These are phyloP conservation scores for Chaenodraco wilsoni DNA, from an alignment of 2,797 vertebrate species.

Conservation along the genomic window DNA sequence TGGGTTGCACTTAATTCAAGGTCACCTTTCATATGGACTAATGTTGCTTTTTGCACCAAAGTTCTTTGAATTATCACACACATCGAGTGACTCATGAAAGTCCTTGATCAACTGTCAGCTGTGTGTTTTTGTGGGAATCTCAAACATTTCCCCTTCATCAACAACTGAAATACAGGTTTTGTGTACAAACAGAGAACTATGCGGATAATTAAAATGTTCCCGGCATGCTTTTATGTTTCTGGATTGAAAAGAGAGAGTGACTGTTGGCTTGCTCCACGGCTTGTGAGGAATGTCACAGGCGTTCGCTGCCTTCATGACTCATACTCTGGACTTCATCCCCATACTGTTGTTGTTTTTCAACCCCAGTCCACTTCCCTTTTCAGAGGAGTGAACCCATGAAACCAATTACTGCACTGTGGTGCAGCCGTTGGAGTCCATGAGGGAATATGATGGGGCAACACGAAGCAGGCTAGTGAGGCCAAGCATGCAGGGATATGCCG, in stretches of 20 bases:
- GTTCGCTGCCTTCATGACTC: constrained; percentile 58
- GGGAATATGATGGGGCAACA: constrained; percentile 41
- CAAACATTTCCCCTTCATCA: neutral
- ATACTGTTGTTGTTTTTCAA: constrained; percentile 47
- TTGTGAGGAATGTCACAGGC: constrained; percentile 36
- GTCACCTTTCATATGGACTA: constrained; percentile 3
- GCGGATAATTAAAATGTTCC: constrained; percentile 36
- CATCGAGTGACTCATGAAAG: constrained; percentile 6
- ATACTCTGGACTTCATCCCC: constrained; percentile 49
- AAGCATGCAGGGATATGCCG: constrained; percentile 16
- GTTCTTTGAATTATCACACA: neutral
- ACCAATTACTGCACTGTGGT: constrained; percentile 52
- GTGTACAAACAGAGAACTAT: neutral
- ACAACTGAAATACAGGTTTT: neutral
- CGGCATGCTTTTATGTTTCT: constrained; percentile 17
- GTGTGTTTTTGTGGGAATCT: neutral
- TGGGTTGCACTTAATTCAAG: constrained; percentile 14
- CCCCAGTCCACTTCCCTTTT: neutral
- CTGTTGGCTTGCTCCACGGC: constrained; percentile 17
- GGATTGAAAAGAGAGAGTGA: constrained; percentile 24
- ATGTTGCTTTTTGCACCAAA: neutral
- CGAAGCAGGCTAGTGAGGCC: constrained; percentile 41
- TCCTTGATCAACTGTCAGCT: neutral
- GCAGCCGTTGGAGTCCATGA: constrained; percentile 25
- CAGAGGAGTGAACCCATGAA: constrained; percentile 30